Percentiles rank a stretch among this genome's conserved stretches.
phyloP scores from a whole-genome alignment of 2,113 vertebrate species.

The Pygoscelis antarcticus region DNA sequence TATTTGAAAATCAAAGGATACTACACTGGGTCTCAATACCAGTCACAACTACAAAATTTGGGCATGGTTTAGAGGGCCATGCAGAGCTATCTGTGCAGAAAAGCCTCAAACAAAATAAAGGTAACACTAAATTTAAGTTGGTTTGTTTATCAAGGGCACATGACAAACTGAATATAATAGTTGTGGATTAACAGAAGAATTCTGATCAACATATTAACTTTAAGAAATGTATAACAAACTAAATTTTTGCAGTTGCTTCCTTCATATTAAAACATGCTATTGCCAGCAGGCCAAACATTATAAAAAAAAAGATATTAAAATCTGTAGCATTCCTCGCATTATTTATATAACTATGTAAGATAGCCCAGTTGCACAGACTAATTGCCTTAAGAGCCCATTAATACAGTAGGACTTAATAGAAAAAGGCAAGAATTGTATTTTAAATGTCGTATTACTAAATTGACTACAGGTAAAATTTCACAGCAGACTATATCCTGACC shows the following conservation, averaged over 20 bases:
- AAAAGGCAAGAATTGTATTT: not conserved
- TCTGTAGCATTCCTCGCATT: not conserved
- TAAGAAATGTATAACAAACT: not conserved
- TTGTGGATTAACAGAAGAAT: not conserved
- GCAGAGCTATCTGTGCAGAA: not conserved
- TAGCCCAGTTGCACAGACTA: not conserved
- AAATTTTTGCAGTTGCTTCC: not conserved
- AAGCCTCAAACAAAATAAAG: not conserved
- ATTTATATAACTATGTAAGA: not conserved
- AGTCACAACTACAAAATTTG: not conserved
- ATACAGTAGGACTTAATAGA: not conserved
- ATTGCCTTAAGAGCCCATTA: conserved; percentile 34
- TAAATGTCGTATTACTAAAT: not conserved
- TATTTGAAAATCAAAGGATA: not conserved
- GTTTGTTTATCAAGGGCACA: not conserved
- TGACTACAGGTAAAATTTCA: not conserved
- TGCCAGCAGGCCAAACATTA: not conserved
- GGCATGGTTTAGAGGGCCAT: not conserved
- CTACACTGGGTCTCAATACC: not conserved
- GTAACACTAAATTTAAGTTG: not conserved
- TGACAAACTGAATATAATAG: not conserved
- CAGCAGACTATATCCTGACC: not conserved
- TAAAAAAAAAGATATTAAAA: not conserved
- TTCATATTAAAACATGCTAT: not conserved
- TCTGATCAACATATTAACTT: not conserved